Percentiles rank a stretch among this genome's conserved stretches.
phyloP scores from a whole-genome alignment of 2,113 vertebrate species.

The Oenanthe melanoleuca region DNA sequence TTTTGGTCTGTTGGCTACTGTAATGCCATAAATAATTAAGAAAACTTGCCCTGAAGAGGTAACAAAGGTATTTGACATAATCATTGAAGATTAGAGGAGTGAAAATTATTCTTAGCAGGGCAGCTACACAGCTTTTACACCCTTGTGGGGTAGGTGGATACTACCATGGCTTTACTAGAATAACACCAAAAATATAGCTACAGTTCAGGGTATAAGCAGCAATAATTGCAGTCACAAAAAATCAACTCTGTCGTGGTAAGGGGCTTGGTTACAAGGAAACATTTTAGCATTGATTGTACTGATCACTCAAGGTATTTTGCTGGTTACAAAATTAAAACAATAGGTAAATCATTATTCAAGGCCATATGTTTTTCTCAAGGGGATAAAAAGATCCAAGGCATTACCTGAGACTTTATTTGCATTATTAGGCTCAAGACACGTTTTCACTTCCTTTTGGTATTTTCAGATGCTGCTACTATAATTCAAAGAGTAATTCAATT shows the following conservation, averaged over 20 bases:
- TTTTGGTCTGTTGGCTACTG: not conserved
- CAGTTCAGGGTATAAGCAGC: not conserved
- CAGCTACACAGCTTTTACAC: not conserved
- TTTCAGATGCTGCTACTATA: not conserved
- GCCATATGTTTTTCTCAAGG: not conserved
- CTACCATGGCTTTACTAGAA: not conserved
- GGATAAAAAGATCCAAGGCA: not conserved
- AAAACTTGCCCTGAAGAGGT: not conserved
- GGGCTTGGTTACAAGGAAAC: not conserved
- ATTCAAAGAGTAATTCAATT: not conserved
- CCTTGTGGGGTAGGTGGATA: not conserved
- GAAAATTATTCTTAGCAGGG: not conserved
- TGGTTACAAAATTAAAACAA: not conserved
- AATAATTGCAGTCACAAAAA: not conserved
- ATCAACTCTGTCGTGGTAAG: not conserved
- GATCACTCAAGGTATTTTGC: not conserved
- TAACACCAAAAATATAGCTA: constrained; percentile 1
- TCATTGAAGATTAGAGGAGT: not conserved
- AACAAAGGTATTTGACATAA: not conserved
- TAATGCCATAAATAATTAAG: not conserved
- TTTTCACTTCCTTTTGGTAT: not conserved
- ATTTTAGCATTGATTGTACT: not conserved
- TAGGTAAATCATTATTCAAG: not conserved
- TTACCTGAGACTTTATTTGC: not conserved
- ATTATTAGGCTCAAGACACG: not conserved